Base-by-base conservation (phyloP, 2,888 invertebrate genomes). In the Malacosoma neustria region DNA sequence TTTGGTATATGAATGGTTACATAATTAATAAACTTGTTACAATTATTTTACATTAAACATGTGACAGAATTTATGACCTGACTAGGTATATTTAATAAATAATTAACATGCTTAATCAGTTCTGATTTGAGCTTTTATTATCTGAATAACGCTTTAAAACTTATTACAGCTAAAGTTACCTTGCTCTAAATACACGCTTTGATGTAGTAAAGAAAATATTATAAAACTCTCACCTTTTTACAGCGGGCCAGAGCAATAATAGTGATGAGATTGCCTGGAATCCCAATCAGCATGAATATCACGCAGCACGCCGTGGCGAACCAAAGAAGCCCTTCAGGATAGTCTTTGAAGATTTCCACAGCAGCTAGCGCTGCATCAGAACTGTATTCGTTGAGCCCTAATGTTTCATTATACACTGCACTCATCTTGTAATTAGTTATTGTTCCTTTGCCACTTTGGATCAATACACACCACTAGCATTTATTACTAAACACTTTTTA, bases 211-310 rank as follows among this genome's bases (percentile, higher is more conserved):
- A n/a, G n/a, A n/a, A n/a, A n/a, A n/a, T 5, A 22, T 22, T 4
- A 22, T 7, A 22, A 22, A n/a, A 22, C 11, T 6, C 85, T 79
- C 58, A 93, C 93, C 89, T 92, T 93, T 76, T 90, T 91, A 54
- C 92, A 92, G 33, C 90, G 87, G 31, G 91, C 89, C 22, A 94
- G 80, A 0, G 94, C 93, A 29, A 91, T 74, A 47, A 94, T 92
- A 32, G 94, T 94, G 61, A 93, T 88, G 40, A 93, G 76, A 69
- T 94, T 94, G 9, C 94, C 94, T 2, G 93, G 93, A 35, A 94
- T 91, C 9, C 94, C 94, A 42, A 94, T 80, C 48, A 92, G 71
- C 85, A 93, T 91, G 72, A 93, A 93, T 30, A 92, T 68, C 14
- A 91, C 72, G 68, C 93, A 93, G 65, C 90, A 90, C 33, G 87